Base-by-base conservation (phyloP, 2,797 vertebrate genomes). In the Cossypha heuglini region DNA sequence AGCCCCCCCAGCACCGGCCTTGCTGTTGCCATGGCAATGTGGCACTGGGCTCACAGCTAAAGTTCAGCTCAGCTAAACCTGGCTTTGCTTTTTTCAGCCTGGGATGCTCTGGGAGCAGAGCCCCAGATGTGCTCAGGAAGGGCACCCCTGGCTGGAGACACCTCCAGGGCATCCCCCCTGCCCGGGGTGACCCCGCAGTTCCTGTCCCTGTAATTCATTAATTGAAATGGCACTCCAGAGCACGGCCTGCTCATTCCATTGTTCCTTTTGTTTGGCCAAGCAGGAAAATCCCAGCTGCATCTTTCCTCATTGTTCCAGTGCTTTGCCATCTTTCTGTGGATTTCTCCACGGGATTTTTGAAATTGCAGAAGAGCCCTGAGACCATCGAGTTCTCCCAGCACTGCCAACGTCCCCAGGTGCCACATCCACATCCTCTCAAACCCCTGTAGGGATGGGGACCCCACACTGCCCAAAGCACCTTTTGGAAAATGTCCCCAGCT, bases 281-380 rank as follows among this genome's bases (percentile, higher is more conserved):
- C 75, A 73, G 62, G n/a, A 26, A 8, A 16, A n/a, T 26, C 19
- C 71, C 55, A 71, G 69, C 62, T 63, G 40, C 4, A 2, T 2
- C 54, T 58, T 45, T 28, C 29, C 49, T 21, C 7, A 1, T 21
- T 6, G 1, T 18, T 13, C 38, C 54, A 37, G 19, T 3, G 40
- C 77, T 83, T 2, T n/a, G 24, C 54, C 14, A 0, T 2, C 0
- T 4, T 46, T 24, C 22, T 33, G 5, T 3, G 49, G 28, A 28
- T 2, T 6, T 29, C 43, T 8, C 28, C 20, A 2, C 0, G 15
- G 40, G 5, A 14, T 35, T 25, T 1, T 6, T 26, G 2, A 3
- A 12, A 15, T 0, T 37, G 61, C 18, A 28, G 20, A 13, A 22
- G 8, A 26, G 1, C 38, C 46, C 15, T 3, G 9, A 49, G 31